A percentile compares a stretch with the other conserved stretches of the same genome.
phyloP scores from a whole-genome alignment of 2,113 vertebrate genomes.

The Mystacornis crossleyi region DNA sequence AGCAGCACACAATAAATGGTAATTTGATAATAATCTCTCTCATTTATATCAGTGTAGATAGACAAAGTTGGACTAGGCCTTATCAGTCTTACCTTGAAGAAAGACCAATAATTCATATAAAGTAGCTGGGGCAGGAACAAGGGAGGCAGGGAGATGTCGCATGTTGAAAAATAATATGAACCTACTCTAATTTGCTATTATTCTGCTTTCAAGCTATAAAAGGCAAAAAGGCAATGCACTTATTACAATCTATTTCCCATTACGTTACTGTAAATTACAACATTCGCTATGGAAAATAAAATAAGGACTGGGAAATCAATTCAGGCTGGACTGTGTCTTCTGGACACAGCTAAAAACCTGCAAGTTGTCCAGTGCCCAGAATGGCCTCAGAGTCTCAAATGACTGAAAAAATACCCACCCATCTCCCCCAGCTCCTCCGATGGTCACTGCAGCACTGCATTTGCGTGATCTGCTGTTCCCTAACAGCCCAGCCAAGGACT shows the following conservation, averaged over 20 bases:
- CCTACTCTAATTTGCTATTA: background rate
- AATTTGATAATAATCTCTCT: conserved; percentile 18
- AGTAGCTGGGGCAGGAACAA: background rate
- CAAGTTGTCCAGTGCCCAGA: background rate
- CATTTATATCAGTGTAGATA: background rate
- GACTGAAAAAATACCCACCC: background rate
- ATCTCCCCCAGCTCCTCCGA: background rate
- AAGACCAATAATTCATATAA: background rate
- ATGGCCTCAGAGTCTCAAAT: background rate
- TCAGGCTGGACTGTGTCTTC: background rate
- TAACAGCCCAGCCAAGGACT: background rate
- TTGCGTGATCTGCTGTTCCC: background rate
- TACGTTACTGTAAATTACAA: background rate
- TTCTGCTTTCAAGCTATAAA: background rate
- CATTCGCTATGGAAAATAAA: background rate
- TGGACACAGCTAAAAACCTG: background rate
- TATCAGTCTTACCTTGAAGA: background rate
- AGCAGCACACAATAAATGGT: conserved; percentile 6
- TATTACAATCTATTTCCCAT: background rate
- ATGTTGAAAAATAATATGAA: background rate
- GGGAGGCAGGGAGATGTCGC: background rate
- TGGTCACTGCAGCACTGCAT: accelerated
- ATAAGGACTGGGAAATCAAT: background rate
- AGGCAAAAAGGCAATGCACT: background rate
- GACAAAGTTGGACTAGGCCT: background rate